These are phyloP conservation scores for Stomorhina lunata DNA, from an alignment of 2,888 invertebrate genomes.

Conservation along the genomic window DNA sequence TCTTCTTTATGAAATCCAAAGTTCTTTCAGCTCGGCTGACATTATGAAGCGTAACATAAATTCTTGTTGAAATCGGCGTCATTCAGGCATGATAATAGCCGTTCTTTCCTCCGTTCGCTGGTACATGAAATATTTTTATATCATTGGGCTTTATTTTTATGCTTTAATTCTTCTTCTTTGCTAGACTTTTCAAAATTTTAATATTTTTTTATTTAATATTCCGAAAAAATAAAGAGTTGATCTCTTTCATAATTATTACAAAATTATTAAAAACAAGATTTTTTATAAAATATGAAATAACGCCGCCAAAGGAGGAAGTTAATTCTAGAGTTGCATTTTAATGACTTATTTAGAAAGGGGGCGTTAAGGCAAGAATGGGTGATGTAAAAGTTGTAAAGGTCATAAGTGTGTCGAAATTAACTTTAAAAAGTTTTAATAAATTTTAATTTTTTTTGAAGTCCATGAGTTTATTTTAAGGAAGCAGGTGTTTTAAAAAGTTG, in stretches of 20 bases:
- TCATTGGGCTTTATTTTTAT: conserved; percentile 13
- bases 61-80: conserved; percentile 63
- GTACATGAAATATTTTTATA: conserved; percentile 2
- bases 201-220: background rate
- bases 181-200: background rate
- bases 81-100: conserved; percentile 49
- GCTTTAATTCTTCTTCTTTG: background rate
- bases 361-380: background rate
- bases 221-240: too few species aligned
- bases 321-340: conserved; percentile 2
- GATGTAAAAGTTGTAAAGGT: background rate
- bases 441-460: background rate
- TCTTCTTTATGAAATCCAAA: conserved; percentile 1
- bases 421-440: conserved; percentile 1
- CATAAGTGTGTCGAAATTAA: conserved; percentile 47
- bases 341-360: background rate
- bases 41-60: conserved; percentile 55
- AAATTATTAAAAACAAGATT: conserved; percentile 21
- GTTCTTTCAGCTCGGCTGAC: conserved; percentile 28
- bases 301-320: background rate
- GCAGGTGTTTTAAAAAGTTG: conserved; percentile 29
- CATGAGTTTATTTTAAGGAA: conserved; percentile 17
- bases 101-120: background rate
- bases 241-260: conserved; percentile 38
- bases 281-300: conserved; percentile 1